Percentiles rank a stretch among this genome's conserved stretches.
Evolutionary conservation across 92 coral and sea anemone genomes (phyloP).

Genomic region (Palythoa grandiflora): DNA sequence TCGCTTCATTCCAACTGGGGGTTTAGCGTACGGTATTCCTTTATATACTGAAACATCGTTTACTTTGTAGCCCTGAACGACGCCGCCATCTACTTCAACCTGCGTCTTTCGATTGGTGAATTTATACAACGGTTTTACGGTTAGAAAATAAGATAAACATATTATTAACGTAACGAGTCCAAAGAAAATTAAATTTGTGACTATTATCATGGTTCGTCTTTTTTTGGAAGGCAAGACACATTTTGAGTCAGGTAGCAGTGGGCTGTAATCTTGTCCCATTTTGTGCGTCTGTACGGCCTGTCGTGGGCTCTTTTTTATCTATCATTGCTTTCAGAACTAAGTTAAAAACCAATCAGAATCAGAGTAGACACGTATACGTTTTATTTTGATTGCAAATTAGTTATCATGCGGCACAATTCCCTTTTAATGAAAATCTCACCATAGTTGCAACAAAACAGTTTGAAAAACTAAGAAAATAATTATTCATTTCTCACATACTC

Average conservation of each 20-base stretch:
- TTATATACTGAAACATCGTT: slow-evolving; percentile 61
- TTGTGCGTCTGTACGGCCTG: neutral
- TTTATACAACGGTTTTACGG: neutral
- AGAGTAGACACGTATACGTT: too few relatives aligned
- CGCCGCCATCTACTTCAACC: slow-evolving; percentile 60
- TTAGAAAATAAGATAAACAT: slow-evolving; percentile 27
- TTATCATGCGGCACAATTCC: too few relatives aligned
- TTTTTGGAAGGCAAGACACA: neutral
- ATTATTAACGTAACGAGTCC: neutral
- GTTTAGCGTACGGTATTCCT: slow-evolving; percentile 77
- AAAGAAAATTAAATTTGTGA: neutral
- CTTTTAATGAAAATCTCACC: too few relatives aligned
- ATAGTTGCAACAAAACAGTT: too few relatives aligned
- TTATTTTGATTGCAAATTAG: too few relatives aligned
- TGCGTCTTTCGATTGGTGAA: neutral
- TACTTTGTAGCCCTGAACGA: slow-evolving; percentile 48
- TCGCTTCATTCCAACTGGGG: slow-evolving; percentile 52
- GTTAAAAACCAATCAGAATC: too few relatives aligned
- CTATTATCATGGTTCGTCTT: neutral
- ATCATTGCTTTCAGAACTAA: too few relatives aligned
- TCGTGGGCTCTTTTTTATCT: too few relatives aligned
- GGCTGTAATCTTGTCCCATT: neutral
- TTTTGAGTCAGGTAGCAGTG: neutral
- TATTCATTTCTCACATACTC: too few relatives aligned
- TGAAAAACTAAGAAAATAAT: too few relatives aligned